phyloP scores from a whole-genome alignment of 1,140 invertebrate species.

The Babylonia areolata region DNA sequence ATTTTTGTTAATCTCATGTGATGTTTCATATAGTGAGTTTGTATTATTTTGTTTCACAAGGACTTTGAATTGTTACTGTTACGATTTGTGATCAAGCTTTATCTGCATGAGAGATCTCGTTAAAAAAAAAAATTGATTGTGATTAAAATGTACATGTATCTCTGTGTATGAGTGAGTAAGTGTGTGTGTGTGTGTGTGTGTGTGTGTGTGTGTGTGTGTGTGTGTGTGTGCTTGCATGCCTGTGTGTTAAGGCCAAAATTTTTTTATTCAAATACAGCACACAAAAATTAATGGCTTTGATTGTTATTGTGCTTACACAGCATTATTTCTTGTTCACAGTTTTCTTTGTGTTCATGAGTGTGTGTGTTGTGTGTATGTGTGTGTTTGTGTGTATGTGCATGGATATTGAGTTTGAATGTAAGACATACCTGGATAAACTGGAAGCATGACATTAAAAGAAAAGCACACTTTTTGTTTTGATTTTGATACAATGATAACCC shows the following conservation, averaged over 20 bases:
- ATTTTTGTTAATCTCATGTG: no score
- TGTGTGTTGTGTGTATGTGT: not conserved
- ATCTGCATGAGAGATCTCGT: no score
- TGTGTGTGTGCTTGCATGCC: not conserved
- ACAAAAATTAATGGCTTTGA: no score
- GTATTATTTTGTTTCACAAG: no score
- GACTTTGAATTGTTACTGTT: no score
- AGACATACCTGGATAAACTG: not conserved
- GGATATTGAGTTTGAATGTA: not conserved
- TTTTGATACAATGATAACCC: not conserved
- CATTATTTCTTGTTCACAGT: no score
- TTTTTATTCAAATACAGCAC: no score
- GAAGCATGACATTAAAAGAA: not conserved
- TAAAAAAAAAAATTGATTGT: not conserved
- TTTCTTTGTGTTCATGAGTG: not conserved
- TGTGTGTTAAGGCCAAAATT: no score
- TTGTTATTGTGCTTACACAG: no score
- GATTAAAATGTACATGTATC: not conserved
- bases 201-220: slow-evolving; percentile 17
- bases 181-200: not conserved
- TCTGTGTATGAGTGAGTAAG: not conserved
- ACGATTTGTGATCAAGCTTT: no score
- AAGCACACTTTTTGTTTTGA: not conserved
- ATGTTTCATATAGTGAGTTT: not conserved
- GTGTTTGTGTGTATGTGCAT: not conserved